A percentile compares a stretch with the other conserved stretches of the same genome.
Conservation (phyloP, 2,797 vertebrate genomes). For the Acridotheres tristis region DNA sequence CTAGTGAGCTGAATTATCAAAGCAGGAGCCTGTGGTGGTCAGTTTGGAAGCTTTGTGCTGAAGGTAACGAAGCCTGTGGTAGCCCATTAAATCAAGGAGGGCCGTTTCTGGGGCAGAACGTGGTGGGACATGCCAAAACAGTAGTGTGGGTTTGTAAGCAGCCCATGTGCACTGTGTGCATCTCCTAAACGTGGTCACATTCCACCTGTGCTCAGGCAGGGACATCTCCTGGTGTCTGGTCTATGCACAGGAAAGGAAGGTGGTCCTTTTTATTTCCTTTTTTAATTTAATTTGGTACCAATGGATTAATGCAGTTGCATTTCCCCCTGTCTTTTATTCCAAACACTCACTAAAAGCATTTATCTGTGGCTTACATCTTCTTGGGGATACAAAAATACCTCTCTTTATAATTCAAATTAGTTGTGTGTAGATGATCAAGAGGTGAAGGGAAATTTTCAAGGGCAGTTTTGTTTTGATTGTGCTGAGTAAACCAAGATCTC, state of each 20-base stretch:
- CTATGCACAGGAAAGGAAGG: not conserved
- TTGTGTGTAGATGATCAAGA: not conserved
- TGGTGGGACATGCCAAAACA: not conserved
- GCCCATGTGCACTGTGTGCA: not conserved
- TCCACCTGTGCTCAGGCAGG: not conserved
- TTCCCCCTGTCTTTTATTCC: not conserved
- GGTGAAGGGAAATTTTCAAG: not conserved
- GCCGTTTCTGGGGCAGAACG: not conserved
- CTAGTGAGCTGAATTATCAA: not conserved
- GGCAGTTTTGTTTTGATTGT: not conserved
- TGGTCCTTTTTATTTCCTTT: not conserved
- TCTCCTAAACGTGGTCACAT: fast-evolving
- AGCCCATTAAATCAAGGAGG: not conserved
- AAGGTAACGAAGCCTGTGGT: not conserved
- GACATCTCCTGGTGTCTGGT: not conserved
- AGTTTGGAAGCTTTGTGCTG: not conserved
- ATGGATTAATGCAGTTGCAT: not conserved
- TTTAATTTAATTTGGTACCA: not conserved
- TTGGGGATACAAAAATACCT: not conserved
- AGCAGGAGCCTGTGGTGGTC: not conserved
- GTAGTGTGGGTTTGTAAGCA: not conserved
- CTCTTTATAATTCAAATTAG: not conserved
- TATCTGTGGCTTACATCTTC: not conserved
- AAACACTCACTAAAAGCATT: not conserved
- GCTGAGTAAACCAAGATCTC: not conserved